Base-by-base conservation (phyloP, 2,888 invertebrate species). In the Cephalotes varians region DNA sequence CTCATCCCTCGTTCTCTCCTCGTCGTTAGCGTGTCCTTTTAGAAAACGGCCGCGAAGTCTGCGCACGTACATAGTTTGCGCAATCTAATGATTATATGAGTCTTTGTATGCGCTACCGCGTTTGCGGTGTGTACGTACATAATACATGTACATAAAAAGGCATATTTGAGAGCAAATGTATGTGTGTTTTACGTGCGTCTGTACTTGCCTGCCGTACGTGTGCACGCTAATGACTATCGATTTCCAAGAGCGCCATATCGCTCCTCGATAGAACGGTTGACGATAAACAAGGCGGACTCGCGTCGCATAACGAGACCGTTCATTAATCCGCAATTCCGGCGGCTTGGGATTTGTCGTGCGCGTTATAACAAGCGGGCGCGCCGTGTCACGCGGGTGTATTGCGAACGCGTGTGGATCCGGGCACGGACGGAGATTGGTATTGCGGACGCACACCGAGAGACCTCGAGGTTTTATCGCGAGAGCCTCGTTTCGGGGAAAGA, bases 291-390 rank as follows among this genome's bases (percentile, higher is more conserved):
- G 81, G 82, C 28, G 51, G 60, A 76, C 40, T 82, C 40, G 49
- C 79, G 58, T 69, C 69, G 62, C 81, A 84, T 87, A 88, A 90
- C 87, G 85, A 87, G 88, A 58, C 69, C 86, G 88, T 87, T 91
- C 88, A 90, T 92, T 92, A 90, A 92, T 91, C 90, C 88, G 73
- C 83, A 83, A 89, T 88, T 84, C 79, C 77, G 77, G 62, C 58
- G 69, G 34, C 74, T 81, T 31, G n/a, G 85, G 84, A 86, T 87
- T 86, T 87, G 77, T 83, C 88, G 80, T 80, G 86, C 73, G 85
- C 84, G 88, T 91, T 89, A 84, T 80, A 79, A 84, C 83, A 85
- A 89, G 86, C 89, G 73, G 28, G 15, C 54, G 44, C 40, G n/a
- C 31, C 18, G 25, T 65, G 74, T 71, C 34, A 18, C 21, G 25